Conservation (phyloP, 2,797 vertebrate species). For the Pangasius mekongensis region DNA sequence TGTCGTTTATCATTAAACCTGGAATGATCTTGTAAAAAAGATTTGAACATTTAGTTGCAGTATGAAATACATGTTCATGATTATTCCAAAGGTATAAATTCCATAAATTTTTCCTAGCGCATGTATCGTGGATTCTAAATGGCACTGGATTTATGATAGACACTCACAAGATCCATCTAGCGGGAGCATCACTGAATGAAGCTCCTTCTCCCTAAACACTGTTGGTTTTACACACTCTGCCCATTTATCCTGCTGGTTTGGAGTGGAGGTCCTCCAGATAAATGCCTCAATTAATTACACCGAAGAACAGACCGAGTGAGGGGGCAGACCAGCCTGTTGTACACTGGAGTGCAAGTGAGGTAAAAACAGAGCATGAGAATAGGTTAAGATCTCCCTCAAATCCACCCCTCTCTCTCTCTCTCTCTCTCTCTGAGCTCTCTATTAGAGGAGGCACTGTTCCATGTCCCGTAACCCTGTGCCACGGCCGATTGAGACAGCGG, state of each 20-base stretch:
- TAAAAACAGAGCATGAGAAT: constrained; percentile 51
- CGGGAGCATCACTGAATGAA: constrained; percentile 58
- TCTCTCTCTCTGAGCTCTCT: constrained; percentile 78
- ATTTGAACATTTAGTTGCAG: background rate
- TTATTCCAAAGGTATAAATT: background rate
- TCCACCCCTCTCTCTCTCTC: constrained; percentile 46
- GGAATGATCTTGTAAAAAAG: background rate
- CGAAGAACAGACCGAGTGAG: constrained; percentile 63
- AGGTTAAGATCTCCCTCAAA: constrained; percentile 47
- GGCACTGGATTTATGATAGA: background rate
- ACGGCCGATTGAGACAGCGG: constrained; percentile 73
- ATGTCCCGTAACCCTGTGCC: constrained; percentile 91
- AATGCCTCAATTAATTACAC: constrained; percentile 97
- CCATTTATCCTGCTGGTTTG: constrained; percentile 88
- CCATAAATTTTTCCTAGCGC: background rate
- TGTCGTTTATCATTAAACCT: background rate
- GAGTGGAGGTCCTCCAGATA: constrained; percentile 93
- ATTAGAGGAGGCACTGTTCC: constrained; percentile 86
- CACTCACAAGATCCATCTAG: background rate
- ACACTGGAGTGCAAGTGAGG: constrained; percentile 66
- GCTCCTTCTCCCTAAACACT: constrained; percentile 76
- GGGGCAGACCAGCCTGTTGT: constrained; percentile 67
- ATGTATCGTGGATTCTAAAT: background rate
- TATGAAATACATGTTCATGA: background rate
- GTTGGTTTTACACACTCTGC: constrained; percentile 91